Evolutionary conservation across 2,113 vertebrate genomes (phyloP).

Genomic region (Tricholaema leucomelas): DNA sequence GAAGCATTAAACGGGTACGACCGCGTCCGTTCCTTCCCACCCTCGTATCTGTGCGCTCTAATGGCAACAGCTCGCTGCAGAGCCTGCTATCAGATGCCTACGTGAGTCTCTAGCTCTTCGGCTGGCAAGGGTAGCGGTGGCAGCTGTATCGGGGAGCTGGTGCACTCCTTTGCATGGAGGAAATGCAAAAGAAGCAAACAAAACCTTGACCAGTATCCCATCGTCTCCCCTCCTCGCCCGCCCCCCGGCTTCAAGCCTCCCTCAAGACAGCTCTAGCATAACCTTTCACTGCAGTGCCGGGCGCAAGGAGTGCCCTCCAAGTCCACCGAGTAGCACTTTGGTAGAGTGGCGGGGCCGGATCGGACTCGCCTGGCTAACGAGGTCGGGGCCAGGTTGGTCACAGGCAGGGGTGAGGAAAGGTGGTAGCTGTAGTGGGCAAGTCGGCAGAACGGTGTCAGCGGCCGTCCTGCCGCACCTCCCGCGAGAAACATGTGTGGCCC

Average conservation of each 20-base stretch:
- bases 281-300: accelerated
- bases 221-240: not conserved
- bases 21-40: not conserved
- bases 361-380: not conserved
- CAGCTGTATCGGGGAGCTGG: not conserved
- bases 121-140: not conserved
- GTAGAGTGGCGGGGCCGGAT: not conserved
- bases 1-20: accelerated
- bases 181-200: not conserved
- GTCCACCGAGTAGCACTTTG: not conserved
- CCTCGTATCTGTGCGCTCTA: not conserved
- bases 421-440: not conserved
- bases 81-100: not conserved
- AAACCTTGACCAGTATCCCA: not conserved
- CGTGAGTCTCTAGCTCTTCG: not conserved
- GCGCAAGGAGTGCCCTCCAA: not conserved
- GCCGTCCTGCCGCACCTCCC: not conserved
- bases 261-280: not conserved
- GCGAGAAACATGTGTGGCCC: not conserved
- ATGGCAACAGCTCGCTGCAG: not conserved
- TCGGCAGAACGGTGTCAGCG: not conserved
- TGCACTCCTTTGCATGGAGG: not conserved
- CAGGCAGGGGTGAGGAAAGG: not conserved
- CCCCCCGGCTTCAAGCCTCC: no score
- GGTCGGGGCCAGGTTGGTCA: not conserved